Conservation (phyloP, 2,797 vertebrate genomes). For the Molossus alvarezi region DNA sequence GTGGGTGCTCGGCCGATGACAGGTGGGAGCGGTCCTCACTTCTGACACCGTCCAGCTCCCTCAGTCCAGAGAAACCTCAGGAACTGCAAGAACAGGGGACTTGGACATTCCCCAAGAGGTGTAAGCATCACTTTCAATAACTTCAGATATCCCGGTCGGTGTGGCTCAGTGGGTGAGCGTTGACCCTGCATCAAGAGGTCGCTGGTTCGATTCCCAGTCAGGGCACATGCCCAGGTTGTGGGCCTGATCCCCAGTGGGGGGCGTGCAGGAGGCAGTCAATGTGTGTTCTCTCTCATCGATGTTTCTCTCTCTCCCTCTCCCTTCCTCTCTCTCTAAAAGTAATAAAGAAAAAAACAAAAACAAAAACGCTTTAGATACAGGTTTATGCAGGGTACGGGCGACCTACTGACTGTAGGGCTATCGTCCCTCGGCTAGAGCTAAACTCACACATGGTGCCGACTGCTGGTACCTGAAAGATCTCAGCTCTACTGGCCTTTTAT, state of each 20-base stretch:
- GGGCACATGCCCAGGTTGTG: too few species aligned
- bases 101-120: not conserved
- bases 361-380: not conserved
- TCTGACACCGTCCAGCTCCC: not conserved
- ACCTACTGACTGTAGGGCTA: not conserved
- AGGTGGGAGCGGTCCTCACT: not conserved
- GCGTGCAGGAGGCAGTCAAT: too few species aligned
- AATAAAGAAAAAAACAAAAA: too few species aligned
- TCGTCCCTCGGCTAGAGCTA: not conserved
- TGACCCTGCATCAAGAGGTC: too few species aligned
- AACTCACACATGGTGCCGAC: not conserved
- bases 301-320: too few species aligned
- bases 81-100: not conserved
- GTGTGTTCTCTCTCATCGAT: too few species aligned
- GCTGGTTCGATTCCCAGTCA: too few species aligned
- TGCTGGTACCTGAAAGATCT: not conserved
- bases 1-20: not conserved
- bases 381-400: not conserved
- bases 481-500: not conserved
- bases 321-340: too few species aligned
- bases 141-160: too few species aligned
- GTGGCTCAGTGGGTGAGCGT: too few species aligned
- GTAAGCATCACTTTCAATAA: too few species aligned
- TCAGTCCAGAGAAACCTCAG: not conserved
- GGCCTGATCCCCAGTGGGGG: too few species aligned